Base-by-base conservation (phyloP, 1,140 invertebrate genomes). In the Calephelis virginiensis region DNA sequence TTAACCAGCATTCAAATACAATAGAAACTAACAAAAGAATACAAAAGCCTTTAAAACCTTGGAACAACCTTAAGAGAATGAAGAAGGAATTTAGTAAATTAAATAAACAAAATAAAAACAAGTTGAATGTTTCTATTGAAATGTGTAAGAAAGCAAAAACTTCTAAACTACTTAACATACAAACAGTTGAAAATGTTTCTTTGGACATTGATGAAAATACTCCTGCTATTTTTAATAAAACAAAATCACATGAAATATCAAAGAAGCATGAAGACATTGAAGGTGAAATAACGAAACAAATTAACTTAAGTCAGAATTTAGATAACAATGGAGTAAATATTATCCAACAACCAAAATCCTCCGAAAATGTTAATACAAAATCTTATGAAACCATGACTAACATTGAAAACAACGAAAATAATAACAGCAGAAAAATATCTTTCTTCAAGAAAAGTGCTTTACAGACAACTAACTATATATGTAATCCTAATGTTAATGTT, bases 81-180 rank as follows among this genome's bases (percentile, higher is more conserved):
- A 85, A 78, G 69, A 86, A 86, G 64, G 86, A 89, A 71, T 88
- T 90, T 56, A 86, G 78, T 70, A 88, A 83, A 71, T 69, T 86
- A 61, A 85, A 87, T 64, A 88, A 88, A 40, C 74, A 79, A 68
- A 80, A 83, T 71, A 85, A 70, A 69, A 87, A 73, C 65, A 90
- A 90, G 76, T 68, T 90, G 38, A 86, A 90, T 85, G 80, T 88
- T 59, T 90, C 86, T 17, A 85, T 86, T 75, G 86, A 90, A 81
- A 85, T 80, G 74, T 80, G 70, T 71, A 87, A 86, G 61, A 86
- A 80, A 74, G 69, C 73, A 61, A 71, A 85, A 68, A 73, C 61
- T 59, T 10, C 66, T 62, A 14, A 49, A 47, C 75, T 66, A 61
- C 80, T 83, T 46, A 63, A 61, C 61, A 56, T 60, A n/a, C 45